Evolutionary conservation across 2,888 invertebrate species (phyloP), one percentile per base, ranked within the genome.

Genomic region (Scaptodrosophila latifasciaeformis): DNA sequence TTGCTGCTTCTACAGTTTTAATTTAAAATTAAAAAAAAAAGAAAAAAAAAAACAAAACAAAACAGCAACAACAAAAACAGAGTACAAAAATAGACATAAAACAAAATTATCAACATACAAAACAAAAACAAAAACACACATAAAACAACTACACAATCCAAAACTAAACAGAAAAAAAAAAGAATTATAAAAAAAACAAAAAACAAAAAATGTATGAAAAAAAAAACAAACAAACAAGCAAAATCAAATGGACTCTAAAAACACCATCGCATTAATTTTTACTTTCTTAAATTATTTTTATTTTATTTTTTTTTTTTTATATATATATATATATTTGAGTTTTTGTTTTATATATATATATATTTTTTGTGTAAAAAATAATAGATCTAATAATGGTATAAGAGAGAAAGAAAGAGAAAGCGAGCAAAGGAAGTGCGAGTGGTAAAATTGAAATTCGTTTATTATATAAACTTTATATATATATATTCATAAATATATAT

Each of bases 181-280:
- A 52, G 39, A 27, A 15, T 6, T 35, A 40, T 42, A 45, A 50
- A 45, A 50, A 51, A 44, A 35, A 35, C 12, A 34, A 9, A 29
- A 48, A 29, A 39, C 29, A 24, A 46, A 37, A 56, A 27, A 40
- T 18, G n/a, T n/a, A n/a, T n/a, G n/a, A n/a, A 12, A 34, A 34
- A 12, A 31, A 35, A 35, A 2, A 12, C 35, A 13, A 13, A 37
- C 37, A 13, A 10, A 37, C 34, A 37, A 10, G 17, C 37, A 37
- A 37, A 17, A 17, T 24, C 24, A 24, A 37, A 37, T 37, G 75
- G 80, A 75, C 75, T 75, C 75, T 75, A 80, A 77, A 80, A 72
- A 76, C 45, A 75, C 75, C 75, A 80, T 80, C 75, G 75, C 75
- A 75, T 75, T 75, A 75, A 69, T 68, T 62, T 74, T 63, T 77